Base-by-base conservation (phyloP, 1,140 invertebrate genomes). In the Drosophila leontia region DNA sequence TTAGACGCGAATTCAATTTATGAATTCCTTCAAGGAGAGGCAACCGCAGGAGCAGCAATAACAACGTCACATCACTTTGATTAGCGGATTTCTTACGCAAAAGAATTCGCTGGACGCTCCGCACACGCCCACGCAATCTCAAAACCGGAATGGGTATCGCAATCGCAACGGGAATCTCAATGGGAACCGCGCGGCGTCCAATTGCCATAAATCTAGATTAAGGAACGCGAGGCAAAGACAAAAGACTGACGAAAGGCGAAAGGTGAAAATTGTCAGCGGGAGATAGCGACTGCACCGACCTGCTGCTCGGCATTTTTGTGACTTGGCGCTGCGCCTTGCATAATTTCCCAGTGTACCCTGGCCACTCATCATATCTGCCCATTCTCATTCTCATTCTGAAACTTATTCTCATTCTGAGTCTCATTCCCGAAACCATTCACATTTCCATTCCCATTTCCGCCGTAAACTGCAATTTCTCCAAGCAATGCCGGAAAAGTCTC, bases 201-300 rank as follows among this genome's bases (percentile, higher is more conserved):
- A 88, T 88, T 88, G 85, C 60, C 84, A 84, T 88, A 88, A 88
- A 88, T 88, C 85, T 88, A 81, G 74, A 88, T 88, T 88, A 90
- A 90, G 80, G 74, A 88, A 84, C 83, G 62, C 77, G 76, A 63
- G 69, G 79, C 65, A 87, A 87, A 77, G 69, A 75, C 71, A 75
- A 74, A 61, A 68, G 65, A 41, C 44, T 29, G 48, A 34, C 34
- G 44, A 44, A 57, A 69, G 68, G 61, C 47, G 75, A 86, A 87
- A 88, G 85, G 83, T 87, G 83, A 87, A 88, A 87, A 87, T 88
- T 84, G 80, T 74, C 60, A 82, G 74, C 75, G 57, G 60, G 62
- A 57, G 62, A 63, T 47, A 65, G 63, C 56, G 39, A 57, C 44
- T 76, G 35, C 61, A 64, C 55, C 53, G 53, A 39, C 53, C 53